A percentile compares a stretch with the other conserved stretches of the same genome.
Evolutionary conservation across 1,140 invertebrate species (phyloP).

Genomic region (Pseudomyrmex cubaensis): DNA sequence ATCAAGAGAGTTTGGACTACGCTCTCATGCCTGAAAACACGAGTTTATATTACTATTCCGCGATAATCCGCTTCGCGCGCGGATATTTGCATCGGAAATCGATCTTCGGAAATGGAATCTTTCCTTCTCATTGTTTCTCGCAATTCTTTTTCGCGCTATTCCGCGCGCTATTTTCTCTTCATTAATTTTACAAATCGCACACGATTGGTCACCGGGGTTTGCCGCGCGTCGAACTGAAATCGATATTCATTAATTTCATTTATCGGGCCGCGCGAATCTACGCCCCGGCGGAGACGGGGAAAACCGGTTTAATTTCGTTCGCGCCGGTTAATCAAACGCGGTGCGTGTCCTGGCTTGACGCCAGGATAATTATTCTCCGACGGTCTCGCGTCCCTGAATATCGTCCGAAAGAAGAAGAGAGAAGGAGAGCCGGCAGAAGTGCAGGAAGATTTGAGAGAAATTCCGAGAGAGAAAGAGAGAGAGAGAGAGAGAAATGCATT

Average conservation of each 20-base stretch:
- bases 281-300: constrained; percentile 10
- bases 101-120: background rate
- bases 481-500: constrained; percentile 41
- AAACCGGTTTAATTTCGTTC: constrained; percentile 73
- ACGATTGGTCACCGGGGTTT: background rate
- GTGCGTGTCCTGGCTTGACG: constrained; percentile 19
- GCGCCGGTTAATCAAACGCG: constrained; percentile 59
- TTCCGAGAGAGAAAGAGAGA: background rate
- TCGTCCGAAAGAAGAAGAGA: constrained; percentile 16
- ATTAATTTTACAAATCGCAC: background rate
- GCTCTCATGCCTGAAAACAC: background rate
- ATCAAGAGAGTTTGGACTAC: background rate
- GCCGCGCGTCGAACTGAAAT: constrained; percentile 39
- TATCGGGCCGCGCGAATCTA: constrained; percentile 8
- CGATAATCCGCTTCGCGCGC: background rate
- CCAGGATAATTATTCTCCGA: constrained; percentile 48
- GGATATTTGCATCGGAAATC: background rate
- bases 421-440: background rate
- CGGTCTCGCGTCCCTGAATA: constrained; percentile 9
- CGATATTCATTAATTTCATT: constrained; percentile 64
- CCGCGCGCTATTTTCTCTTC: background rate
- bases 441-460: constrained; percentile 18
- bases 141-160: background rate
- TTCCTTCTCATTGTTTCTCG: background rate
- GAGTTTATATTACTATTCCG: background rate